These are phyloP conservation scores for Nezara viridula DNA, from an alignment of 2,888 invertebrate genomes.

Conservation along the genomic window DNA sequence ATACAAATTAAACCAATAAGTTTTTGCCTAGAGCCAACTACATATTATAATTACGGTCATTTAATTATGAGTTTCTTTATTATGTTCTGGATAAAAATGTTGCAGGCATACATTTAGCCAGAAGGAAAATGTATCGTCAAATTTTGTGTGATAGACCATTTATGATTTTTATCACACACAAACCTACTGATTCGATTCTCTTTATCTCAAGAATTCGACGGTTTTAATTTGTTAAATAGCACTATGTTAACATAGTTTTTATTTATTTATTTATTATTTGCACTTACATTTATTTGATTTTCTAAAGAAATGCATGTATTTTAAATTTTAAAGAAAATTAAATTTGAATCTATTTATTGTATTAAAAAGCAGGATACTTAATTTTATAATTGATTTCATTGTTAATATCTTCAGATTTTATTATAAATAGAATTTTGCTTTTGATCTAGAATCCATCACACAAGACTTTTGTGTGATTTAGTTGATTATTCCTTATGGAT, in stretches of 20 bases:
- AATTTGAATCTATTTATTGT: background rate
- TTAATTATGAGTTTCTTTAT: background rate
- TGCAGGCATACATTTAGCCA: background rate
- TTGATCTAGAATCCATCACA: background rate
- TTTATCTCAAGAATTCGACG: slow-evolving; percentile 11
- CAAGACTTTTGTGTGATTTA: background rate
- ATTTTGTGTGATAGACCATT: slow-evolving; percentile 40
- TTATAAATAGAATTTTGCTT: background rate
- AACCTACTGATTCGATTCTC: background rate
- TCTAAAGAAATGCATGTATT: background rate
- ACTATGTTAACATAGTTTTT: background rate
- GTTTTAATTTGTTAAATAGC: background rate
- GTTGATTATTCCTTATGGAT: background rate
- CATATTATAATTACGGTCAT: background rate
- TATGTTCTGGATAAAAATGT: slow-evolving; percentile 12
- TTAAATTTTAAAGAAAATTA: background rate
- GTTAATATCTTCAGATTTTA: background rate
- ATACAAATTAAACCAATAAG: background rate
- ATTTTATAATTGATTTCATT: background rate
- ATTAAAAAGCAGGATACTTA: background rate
- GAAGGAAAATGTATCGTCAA: background rate
- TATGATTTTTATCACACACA: slow-evolving; percentile 4
- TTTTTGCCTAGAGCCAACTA: background rate
- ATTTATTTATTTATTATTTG: background rate
- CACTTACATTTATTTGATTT: background rate